Conservation (phyloP, 2,113 vertebrate species). For the Octodon degus region DNA sequence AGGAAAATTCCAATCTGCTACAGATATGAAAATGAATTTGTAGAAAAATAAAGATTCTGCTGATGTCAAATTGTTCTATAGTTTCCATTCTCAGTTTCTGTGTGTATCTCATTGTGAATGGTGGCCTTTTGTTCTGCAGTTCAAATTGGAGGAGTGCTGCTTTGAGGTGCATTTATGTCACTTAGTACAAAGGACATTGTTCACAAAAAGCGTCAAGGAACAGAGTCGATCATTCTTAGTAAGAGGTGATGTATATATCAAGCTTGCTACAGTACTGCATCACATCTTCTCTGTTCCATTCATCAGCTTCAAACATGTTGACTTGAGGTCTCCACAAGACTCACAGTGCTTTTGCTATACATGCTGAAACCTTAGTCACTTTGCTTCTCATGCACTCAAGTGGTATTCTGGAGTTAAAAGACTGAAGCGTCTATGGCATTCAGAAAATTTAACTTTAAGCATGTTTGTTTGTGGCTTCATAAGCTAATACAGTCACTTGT, state of each 20-base stretch:
- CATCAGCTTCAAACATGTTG: background rate
- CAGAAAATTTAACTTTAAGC: background rate
- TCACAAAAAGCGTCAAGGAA: background rate
- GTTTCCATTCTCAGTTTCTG: background rate
- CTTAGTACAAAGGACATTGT: background rate
- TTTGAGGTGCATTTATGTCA: background rate
- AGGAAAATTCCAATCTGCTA: background rate
- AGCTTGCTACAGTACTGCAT: background rate
- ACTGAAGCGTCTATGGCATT: background rate
- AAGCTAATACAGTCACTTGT: background rate
- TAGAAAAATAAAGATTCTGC: background rate
- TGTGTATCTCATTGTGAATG: background rate
- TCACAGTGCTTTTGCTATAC: too few relatives aligned
- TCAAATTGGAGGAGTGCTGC: background rate
- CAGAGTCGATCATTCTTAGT: background rate
- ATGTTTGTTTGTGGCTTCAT: background rate
- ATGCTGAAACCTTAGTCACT: background rate
- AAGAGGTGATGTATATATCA: background rate
- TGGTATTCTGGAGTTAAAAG: background rate
- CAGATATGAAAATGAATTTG: background rate
- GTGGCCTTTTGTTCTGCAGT: background rate
- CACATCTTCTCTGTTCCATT: background rate
- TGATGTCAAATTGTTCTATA: background rate
- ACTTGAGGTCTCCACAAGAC: background rate
- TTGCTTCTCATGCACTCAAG: background rate